Percentiles rank a stretch among this genome's conserved stretches.
Conservation (phyloP, 2,797 vertebrate genomes). For the Esox masquinongy region DNA sequence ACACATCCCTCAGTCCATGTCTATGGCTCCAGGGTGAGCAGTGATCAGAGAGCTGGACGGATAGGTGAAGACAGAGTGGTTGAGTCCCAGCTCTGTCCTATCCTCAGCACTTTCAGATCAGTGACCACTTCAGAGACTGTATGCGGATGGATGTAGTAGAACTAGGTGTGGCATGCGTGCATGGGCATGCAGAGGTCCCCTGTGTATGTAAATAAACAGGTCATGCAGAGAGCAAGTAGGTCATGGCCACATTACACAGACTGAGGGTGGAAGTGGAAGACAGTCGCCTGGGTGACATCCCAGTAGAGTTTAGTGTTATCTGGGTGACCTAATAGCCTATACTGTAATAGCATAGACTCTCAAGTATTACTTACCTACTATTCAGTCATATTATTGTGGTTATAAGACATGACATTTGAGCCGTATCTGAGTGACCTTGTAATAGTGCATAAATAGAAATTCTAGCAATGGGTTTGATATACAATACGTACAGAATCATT, state of each 20-base stretch:
- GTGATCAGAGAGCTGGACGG: constrained; percentile 43
- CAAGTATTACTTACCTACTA: constrained; percentile 15
- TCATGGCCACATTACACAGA: neutral
- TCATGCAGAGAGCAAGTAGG: neutral
- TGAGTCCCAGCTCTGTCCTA: constrained; percentile 29
- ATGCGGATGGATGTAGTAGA: constrained; percentile 40
- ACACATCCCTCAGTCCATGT: constrained; percentile 31
- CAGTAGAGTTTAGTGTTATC: constrained; percentile 5
- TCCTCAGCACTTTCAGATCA: constrained; percentile 26
- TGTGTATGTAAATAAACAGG: constrained; percentile 19
- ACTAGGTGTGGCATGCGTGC: constrained; percentile 39
- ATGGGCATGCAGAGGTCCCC: constrained; percentile 32
- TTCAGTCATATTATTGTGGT: constrained; percentile 35
- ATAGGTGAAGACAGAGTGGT: constrained; percentile 33
- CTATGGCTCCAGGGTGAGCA: constrained; percentile 44
- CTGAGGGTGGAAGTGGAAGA: neutral
- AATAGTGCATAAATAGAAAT: constrained; percentile 72
- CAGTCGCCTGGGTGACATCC: neutral
- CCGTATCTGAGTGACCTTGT: constrained; percentile 40
- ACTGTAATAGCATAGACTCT: neutral
- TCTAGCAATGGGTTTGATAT: constrained; percentile 71
- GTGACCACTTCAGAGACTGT: constrained; percentile 41
- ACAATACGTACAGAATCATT: constrained; percentile 52
- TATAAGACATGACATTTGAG: constrained; percentile 53
- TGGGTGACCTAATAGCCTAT: neutral